Base-by-base conservation (phyloP, 1,140 invertebrate genomes). In the Thalassaphorura encarpata region DNA sequence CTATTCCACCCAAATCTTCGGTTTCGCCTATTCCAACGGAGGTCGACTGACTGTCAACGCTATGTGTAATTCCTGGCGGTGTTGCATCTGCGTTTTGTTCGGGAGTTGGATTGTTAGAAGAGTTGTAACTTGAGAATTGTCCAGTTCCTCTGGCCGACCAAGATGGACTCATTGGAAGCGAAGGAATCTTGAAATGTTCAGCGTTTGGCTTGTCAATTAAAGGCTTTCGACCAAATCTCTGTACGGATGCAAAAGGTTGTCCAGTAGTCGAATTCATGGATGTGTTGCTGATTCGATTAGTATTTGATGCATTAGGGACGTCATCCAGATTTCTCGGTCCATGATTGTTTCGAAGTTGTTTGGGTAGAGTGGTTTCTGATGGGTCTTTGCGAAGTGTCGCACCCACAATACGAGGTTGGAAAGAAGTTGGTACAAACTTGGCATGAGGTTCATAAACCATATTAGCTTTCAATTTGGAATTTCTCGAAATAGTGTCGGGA, bases 231-330 rank as follows among this genome's bases (percentile, higher is more conserved):
- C 52, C 56, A 41, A 42, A 56, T 18, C 61, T 36, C 40, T 39
- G 51, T 19, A 62, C 61, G 15, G 61, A 56, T 1, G 61, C 61
- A 41, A 59, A 62, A 15, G 59, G 41, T 0, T 56, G 61, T 13
- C 11, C n/a, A 11, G 11, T n/a, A n/a, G n/a, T 36, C 33, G n/a
- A 36, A 11, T 36, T n/a, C 11, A 36, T 36, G 11, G 33, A n/a
- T n/a, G n/a, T n/a, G n/a, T n/a, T n/a, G 11, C 33, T 11, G 33
- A 36, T 36, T 36, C 11, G 11, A n/a, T 11, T 11, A 36, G n/a
- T 36, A 36, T n/a, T n/a, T 36, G n/a, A n/a, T n/a, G n/a, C n/a
- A 11, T 11, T 11, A 36, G 33, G 33, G 33, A 36, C 11, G n/a
- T n/a, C 33, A 36, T n/a, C n/a, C 11, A 36, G 33, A 11, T 36